A percentile compares a stretch with the other conserved stretches of the same genome.
Evolutionary conservation across 1,140 invertebrate genomes (phyloP).

Genomic region (Caenorhabditis tropicalis): DNA sequence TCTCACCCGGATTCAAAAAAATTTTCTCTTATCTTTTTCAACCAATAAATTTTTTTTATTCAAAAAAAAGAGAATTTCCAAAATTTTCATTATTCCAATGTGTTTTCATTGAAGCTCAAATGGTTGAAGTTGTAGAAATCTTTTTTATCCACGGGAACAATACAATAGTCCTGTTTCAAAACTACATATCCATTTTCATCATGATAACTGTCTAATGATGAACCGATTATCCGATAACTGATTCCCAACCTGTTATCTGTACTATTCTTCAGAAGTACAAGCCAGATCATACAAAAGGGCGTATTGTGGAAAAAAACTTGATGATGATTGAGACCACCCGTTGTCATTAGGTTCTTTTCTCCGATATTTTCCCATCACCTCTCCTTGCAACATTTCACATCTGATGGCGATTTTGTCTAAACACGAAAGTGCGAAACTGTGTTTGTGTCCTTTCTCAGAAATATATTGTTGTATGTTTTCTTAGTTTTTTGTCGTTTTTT

Average conservation of each 20-base stretch:
- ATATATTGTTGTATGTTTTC: background rate
- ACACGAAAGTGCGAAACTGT: conserved; percentile 9
- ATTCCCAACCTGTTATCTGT: background rate
- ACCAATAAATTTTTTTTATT: no score
- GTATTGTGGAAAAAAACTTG: conserved; percentile 28
- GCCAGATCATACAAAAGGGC: background rate
- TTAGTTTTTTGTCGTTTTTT: background rate
- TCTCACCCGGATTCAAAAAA: no score
- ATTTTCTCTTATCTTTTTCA: no score
- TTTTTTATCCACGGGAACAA: no score
- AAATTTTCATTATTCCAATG: no score
- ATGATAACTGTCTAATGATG: no score
- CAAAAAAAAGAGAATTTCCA: no score
- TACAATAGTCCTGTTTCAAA: no score
- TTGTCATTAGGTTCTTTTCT: conserved; percentile 26
- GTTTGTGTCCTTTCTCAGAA: conserved; percentile 12
- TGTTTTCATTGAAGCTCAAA: no score
- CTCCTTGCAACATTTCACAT: conserved; percentile 14
- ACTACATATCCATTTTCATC: no score
- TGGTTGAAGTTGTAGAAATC: no score
- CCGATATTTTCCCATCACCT: conserved; percentile 7
- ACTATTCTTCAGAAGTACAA: background rate
- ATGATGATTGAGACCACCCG: conserved; percentile 33
- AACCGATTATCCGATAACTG: no score
- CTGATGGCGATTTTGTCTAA: background rate